Evolutionary conservation across 2,888 invertebrate genomes (phyloP).

Genomic region (Tetranychus truncatus): DNA sequence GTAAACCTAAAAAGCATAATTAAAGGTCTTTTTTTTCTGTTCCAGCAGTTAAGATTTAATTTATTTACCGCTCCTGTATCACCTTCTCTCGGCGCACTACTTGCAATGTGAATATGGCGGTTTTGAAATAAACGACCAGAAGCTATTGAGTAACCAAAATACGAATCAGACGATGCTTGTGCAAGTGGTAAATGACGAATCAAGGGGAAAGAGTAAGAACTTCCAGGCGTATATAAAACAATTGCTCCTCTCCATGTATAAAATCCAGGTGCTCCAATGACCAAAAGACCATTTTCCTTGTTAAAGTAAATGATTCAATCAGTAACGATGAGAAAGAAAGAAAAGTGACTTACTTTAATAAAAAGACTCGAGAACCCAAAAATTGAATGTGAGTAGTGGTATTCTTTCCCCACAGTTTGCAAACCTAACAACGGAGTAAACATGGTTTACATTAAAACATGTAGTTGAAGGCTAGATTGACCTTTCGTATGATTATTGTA

Average conservation of each 20-base stretch:
- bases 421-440: not conserved
- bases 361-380: not conserved
- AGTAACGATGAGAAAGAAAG: not conserved
- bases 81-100: not conserved
- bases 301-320: not conserved
- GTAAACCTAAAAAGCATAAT: not conserved
- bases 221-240: not conserved
- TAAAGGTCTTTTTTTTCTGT: not conserved
- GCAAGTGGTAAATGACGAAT: not conserved
- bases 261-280: conserved; percentile 11
- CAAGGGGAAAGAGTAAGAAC: not conserved
- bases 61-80: not conserved
- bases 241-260: not conserved
- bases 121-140: not conserved
- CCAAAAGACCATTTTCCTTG: not conserved
- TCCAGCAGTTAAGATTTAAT: not conserved
- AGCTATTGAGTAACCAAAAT: conserved; percentile 4
- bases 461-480: no score
- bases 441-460: no score
- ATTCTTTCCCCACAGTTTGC: no score
- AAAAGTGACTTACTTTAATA: not conserved
- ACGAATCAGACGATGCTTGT: not conserved
- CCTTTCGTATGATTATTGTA: no score
- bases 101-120: not conserved
- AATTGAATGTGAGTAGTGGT: not conserved